These are phyloP conservation scores for Lepus timidus DNA, from an alignment of 2,113 vertebrate genomes.

Conservation along the genomic window DNA sequence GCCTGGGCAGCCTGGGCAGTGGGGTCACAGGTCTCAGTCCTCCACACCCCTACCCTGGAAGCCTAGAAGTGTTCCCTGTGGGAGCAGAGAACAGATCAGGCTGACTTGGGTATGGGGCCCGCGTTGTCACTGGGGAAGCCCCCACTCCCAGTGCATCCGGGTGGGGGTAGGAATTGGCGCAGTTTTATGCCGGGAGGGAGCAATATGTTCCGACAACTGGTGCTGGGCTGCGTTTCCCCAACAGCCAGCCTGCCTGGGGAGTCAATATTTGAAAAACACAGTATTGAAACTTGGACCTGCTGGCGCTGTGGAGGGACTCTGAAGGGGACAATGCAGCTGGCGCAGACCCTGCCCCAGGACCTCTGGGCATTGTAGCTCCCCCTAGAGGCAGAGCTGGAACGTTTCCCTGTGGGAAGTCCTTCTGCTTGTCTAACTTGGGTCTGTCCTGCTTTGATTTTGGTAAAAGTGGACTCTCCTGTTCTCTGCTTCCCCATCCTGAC, in stretches of 20 bases:
- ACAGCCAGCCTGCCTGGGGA: conserved; percentile 82
- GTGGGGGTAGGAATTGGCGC: conserved; percentile 64
- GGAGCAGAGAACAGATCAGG: not conserved
- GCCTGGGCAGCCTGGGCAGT: not conserved
- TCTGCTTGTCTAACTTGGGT: conserved; percentile 68
- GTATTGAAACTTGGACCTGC: conserved; percentile 63
- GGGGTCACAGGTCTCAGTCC: not conserved
- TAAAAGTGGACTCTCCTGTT: not conserved
- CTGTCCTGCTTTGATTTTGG: conserved; percentile 65
- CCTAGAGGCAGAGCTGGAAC: not conserved
- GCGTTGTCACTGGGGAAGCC: not conserved
- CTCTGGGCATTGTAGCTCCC: accelerated
- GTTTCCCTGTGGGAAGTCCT: conserved; percentile 73
- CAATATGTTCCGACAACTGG: conserved; percentile 85
- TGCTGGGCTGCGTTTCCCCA: conserved; percentile 81
- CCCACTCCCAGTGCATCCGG: conserved; percentile 26
- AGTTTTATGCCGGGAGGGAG: conserved; percentile 74
- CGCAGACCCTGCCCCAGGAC: not conserved
- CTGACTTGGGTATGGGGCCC: not conserved
- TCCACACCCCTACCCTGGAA: not conserved
- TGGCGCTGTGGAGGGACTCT: not conserved
- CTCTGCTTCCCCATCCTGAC: conserved; percentile 12
- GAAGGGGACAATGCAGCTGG: not conserved
- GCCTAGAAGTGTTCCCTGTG: not conserved
- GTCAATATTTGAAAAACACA: conserved; percentile 82